These are phyloP conservation scores for Hyalella azteca DNA, from an alignment of 2,888 invertebrate genomes.

Conservation along the genomic window DNA sequence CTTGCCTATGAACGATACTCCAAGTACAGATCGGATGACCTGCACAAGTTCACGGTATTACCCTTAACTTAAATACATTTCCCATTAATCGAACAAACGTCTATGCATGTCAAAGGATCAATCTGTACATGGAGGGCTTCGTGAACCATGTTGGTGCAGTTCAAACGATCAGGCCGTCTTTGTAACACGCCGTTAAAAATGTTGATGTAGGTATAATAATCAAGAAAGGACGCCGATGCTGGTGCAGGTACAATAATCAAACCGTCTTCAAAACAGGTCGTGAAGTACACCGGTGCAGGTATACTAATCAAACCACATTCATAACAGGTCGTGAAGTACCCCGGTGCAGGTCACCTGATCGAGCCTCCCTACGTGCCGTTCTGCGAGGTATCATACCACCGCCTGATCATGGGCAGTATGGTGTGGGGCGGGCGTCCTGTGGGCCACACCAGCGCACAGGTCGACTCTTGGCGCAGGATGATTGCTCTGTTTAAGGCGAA, in stretches of 20 bases:
- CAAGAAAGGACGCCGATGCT: too few relatives aligned
- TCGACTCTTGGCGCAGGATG: slow-evolving; percentile 39
- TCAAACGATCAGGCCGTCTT: too few relatives aligned
- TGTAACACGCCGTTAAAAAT: too few relatives aligned
- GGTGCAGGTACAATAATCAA: too few relatives aligned
- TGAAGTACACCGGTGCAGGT: slow-evolving; percentile 40
- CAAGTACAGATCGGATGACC: not conserved
- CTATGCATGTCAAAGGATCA: too few relatives aligned
- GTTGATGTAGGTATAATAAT: too few relatives aligned
- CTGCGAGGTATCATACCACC: slow-evolving; percentile 41
- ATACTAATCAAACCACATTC: slow-evolving; percentile 39
- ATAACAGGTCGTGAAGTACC: slow-evolving; percentile 26
- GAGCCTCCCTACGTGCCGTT: slow-evolving; percentile 43
- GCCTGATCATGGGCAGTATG: not conserved
- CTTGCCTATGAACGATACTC: slow-evolving; percentile 20
- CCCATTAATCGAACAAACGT: too few relatives aligned
- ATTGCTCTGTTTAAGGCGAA: slow-evolving; percentile 9
- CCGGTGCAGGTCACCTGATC: slow-evolving; percentile 44
- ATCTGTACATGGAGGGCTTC: too few relatives aligned
- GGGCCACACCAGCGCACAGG: slow-evolving; percentile 38
- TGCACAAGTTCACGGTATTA: not conserved
- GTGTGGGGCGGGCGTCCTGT: slow-evolving; percentile 39
- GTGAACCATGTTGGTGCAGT: too few relatives aligned
- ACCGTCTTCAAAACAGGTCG: too few relatives aligned
- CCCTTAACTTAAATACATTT: too few relatives aligned